Percentiles rank a stretch among this genome's conserved stretches.
Conservation (phyloP, 2,797 vertebrate genomes). For the Syngnathus rostellatus region DNA sequence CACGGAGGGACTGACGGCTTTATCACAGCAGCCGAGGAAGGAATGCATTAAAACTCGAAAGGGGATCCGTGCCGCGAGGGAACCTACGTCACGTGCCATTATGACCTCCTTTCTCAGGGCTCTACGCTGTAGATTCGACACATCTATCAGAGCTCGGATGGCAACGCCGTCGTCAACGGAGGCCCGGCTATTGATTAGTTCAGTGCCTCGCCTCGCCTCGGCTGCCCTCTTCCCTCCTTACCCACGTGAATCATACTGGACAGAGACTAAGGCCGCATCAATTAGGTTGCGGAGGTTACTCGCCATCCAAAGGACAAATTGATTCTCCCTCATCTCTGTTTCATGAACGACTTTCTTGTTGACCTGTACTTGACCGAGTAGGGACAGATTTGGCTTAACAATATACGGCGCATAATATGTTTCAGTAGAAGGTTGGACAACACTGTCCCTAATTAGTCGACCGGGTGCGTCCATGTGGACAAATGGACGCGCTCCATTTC, state of each 20-base stretch:
- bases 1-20: slow-evolving; percentile 67
- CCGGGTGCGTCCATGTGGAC: not conserved
- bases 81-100: slow-evolving; percentile 26
- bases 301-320: slow-evolving; percentile 60
- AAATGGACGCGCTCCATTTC: not conserved
- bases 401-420: slow-evolving; percentile 18
- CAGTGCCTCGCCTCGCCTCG: slow-evolving; percentile 28
- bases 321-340: slow-evolving; percentile 45
- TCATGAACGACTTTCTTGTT: slow-evolving; percentile 57
- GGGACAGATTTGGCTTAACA: slow-evolving; percentile 51
- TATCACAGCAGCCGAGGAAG: slow-evolving; percentile 60
- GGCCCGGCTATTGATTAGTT: slow-evolving; percentile 65
- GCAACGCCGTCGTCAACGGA: slow-evolving; percentile 60
- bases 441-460: not conserved
- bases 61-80: slow-evolving; percentile 22
- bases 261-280: slow-evolving; percentile 66
- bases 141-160: slow-evolving; percentile 63
- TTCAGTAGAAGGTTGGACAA: not conserved
- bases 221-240: slow-evolving; percentile 43
- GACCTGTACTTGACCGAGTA: slow-evolving; percentile 44
- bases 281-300: slow-evolving; percentile 64
- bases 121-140: slow-evolving; percentile 37
- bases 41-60: slow-evolving; percentile 57
- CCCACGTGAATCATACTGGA: slow-evolving; percentile 59
- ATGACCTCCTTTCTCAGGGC: slow-evolving; percentile 34